Base-by-base conservation (phyloP, 2,888 invertebrate species). In the Drosophila flavopinicola region DNA sequence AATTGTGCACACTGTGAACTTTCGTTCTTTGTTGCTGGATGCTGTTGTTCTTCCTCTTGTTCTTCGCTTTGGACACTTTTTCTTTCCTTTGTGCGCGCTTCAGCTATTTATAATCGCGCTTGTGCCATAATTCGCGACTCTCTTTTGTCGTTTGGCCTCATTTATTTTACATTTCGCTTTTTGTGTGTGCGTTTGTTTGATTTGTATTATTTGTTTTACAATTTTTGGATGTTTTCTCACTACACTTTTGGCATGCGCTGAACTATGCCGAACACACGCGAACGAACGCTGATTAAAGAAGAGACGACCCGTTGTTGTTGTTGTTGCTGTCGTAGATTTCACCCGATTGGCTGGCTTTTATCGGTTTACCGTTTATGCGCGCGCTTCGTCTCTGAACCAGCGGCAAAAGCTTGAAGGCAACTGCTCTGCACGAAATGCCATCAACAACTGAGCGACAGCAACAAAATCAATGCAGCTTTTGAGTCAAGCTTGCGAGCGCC, bases 51-150 rank as follows among this genome's bases (percentile, higher is more conserved):
- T 42, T 47, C 58, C 60, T 41, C 30, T 54, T 48, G 13, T 52
- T 27, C 23, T 61, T 42, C 51, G 7, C 30, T 27, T 60, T 66
- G 27, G 51, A n/a, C 78, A 78, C 85, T 78, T 80, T 77, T 86
- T 84, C 65, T 86, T 80, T 79, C 60, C 47, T 56, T 74, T 60
- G 60, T 57, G 29, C 17, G 23, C 56, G 48, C 33, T 69, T n/a
- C 5, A 6, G 41, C 35, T 68, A 75, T 85, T 78, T 78, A 68
- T 75, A 85, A 56, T 29, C 51, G 38, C 9, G 11, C 42, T 49
- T 52, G 65, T 68, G 87, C 83, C 78, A 82, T 82, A 87, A 71
- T 87, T 78, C 66, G 72, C 86, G 63, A 68, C 57, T 75, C 65
- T 71, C 42, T 38, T 49, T 65, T 68, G 66, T 53, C 33, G 71